Evolutionary conservation across 1,140 invertebrate genomes (phyloP), one percentile per base, ranked within the genome.

Genomic region (Protaetia brevitarsis): DNA sequence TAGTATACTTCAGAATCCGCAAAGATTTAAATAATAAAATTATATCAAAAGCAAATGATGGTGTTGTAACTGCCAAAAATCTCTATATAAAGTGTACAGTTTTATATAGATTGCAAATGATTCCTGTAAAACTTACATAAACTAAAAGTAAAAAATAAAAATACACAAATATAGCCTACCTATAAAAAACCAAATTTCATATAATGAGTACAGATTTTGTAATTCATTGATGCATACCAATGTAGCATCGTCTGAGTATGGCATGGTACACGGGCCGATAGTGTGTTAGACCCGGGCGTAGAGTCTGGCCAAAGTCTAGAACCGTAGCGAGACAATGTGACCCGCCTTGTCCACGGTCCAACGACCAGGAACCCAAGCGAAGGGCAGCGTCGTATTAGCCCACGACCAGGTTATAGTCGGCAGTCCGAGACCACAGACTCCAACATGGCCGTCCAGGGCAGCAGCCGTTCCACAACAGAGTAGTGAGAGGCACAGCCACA

Each of bases 341-440:
- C 67, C 65, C 66, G 93, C 89, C 73, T 51, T 88, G 86, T 13
- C 91, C 91, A 66, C 65, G 87, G 85, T 66, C 86, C 84, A 10
- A 87, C 84, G n/a, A 88, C 82, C 37, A 83, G 83, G 36, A 86
- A 63, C 65, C 34, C 82, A 2, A 87, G 84, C 73, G 88, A 88
- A 74, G 86, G 87, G 78, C 90, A 23, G 89, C 90, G 16, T 89
- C 90, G 59, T 83, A 7, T 84, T 83, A 84, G 83, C 3, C 92
- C 66, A 64, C 69, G 72, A 69, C 70, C 71, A 72, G 72, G 72
- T 72, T 74, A 71, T 74, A 74, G 73, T 73, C 71, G 65, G 71
- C 72, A 74, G 71, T 70, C 65, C 71, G 65, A 69, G 70, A 74
- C 71, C 73, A 70, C 73, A 69, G 73, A 72, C 73, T 72, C 68